A percentile compares a stretch with the other conserved stretches of the same genome.
Conservation (phyloP, 1,140 invertebrate species). For the Drosophila obscura region DNA sequence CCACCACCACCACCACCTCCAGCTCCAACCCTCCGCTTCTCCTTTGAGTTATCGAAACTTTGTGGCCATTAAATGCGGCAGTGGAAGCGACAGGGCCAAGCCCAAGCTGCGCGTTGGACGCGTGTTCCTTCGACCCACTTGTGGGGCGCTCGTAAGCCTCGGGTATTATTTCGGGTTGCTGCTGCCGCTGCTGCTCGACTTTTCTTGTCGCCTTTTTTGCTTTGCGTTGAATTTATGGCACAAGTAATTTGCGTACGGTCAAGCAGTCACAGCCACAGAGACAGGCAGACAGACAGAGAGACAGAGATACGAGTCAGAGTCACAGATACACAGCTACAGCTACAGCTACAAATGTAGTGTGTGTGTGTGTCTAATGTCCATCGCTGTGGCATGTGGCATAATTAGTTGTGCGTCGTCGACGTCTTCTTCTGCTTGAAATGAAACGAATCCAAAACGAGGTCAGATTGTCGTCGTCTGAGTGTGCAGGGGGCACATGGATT, state of each 20-base stretch:
- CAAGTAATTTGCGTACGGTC: constrained; percentile 82
- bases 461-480: constrained; percentile 38
- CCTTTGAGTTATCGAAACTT: constrained; percentile 52
- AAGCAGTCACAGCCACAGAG: constrained; percentile 49
- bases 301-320: constrained; percentile 3
- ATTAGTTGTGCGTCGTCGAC: constrained; percentile 79
- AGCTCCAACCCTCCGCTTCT: no score
- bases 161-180: constrained; percentile 58
- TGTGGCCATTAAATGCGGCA: constrained; percentile 64
- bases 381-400: constrained; percentile 71
- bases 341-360: constrained; percentile 31
- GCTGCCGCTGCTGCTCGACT: constrained; percentile 40
- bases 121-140: constrained; percentile 67
- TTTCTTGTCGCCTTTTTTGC: constrained; percentile 62
- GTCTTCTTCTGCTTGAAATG: constrained; percentile 59
- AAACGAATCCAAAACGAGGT: constrained; percentile 47
- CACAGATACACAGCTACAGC: constrained; percentile 3
- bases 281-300: constrained; percentile 31
- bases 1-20: no score
- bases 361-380: constrained; percentile 46
- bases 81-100: constrained; percentile 24
- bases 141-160: constrained; percentile 60
- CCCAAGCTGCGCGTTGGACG: constrained; percentile 39
- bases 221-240: constrained; percentile 76
- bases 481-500: constrained; percentile 36